Conservation (phyloP, 2,888 invertebrate species). For the Automeris io region DNA sequence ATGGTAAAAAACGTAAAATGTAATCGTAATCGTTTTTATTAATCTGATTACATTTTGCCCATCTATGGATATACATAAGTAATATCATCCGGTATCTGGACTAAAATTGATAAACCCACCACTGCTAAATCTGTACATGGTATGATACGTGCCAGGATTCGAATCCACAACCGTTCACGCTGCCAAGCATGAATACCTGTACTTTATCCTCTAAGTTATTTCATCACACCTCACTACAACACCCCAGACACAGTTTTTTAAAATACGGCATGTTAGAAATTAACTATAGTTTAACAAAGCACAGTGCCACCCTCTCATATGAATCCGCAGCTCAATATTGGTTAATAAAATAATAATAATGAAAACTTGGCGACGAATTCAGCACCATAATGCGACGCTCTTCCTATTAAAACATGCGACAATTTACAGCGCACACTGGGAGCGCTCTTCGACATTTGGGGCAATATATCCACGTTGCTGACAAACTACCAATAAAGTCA, state of each 20-base stretch:
- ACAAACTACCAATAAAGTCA: neutral
- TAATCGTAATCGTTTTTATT: no score
- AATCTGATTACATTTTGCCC: no score
- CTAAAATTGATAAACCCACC: no score
- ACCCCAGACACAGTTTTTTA: neutral
- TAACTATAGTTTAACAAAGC: constrained; percentile 2
- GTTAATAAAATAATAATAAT: constrained; percentile 76
- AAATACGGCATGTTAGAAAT: neutral
- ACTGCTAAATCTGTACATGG: no score
- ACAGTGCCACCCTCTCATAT: constrained; percentile 21
- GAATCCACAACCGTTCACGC: no score
- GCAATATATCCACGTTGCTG: constrained; percentile 1
- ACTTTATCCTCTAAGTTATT: no score
- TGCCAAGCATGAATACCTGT: no score
- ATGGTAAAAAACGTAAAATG: no score
- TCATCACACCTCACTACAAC: no score
- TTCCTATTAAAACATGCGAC: constrained; percentile 25
- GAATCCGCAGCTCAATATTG: constrained; percentile 65
- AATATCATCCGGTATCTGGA: no score
- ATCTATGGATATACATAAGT: no score
- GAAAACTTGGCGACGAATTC: constrained; percentile 61
- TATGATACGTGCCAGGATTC: no score
- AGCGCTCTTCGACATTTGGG: constrained; percentile 9
- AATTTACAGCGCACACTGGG: constrained; percentile 19
- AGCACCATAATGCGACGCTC: constrained; percentile 43